Percentiles rank a stretch among this genome's conserved stretches.
phyloP scores from a whole-genome alignment of 2,113 vertebrate genomes.

The Urocolius indicus region DNA sequence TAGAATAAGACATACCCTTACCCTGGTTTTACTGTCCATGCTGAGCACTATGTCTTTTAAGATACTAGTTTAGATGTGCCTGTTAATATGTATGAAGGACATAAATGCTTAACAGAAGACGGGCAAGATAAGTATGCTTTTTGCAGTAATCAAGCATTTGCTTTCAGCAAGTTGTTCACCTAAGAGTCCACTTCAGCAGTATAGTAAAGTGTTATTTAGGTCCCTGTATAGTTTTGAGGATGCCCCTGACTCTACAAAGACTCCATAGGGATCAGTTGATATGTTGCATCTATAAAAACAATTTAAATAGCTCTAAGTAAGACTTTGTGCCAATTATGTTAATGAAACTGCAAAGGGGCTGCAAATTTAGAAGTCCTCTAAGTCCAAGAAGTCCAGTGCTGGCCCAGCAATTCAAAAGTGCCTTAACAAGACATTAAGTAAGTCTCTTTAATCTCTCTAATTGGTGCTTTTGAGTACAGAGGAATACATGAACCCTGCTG shows the following conservation, averaged over 20 bases:
- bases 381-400: background rate
- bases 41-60: background rate
- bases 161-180: background rate
- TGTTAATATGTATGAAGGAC: background rate
- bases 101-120: background rate
- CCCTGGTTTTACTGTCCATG: background rate
- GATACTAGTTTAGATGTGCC: background rate
- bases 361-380: conserved; percentile 12
- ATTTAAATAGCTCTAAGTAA: conserved; percentile 8
- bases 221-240: background rate
- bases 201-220: background rate
- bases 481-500: conserved; percentile 34
- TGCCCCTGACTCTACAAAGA: background rate
- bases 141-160: background rate
- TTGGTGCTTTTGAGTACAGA: conserved; percentile 43
- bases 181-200: background rate
- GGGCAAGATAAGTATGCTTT: background rate
- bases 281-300: conserved; percentile 11
- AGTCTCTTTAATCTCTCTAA: conserved; percentile 52
- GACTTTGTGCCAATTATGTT: background rate
- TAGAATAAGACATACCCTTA: conserved; percentile 11
- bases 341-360: conserved; percentile 38
- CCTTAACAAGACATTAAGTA: conserved; percentile 35
- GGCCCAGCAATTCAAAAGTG: conserved; percentile 33
- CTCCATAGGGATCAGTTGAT: conserved; percentile 4